These are phyloP conservation scores for Yoshiicerus persimilis DNA, from an alignment of 1,140 invertebrate genomes.

Conservation along the genomic window DNA sequence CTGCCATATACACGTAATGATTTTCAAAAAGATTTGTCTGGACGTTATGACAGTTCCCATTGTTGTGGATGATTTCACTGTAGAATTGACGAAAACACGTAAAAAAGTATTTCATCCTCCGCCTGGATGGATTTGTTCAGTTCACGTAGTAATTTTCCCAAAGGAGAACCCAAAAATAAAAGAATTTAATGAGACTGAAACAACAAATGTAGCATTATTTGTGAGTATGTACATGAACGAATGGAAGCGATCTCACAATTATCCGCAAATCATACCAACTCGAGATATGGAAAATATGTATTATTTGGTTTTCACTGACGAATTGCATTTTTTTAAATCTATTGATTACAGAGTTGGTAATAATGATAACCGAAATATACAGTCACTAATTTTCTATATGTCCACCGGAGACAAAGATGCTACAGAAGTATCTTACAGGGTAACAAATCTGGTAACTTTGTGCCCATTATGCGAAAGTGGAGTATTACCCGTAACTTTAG, in stretches of 20 bases:
- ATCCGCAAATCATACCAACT: not conserved
- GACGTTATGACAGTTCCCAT: not conserved
- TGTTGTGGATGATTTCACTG: not conserved
- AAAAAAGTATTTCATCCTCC: not conserved
- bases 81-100: not conserved
- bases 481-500: not conserved
- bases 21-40: not conserved
- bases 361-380: not conserved
- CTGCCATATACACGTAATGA: not conserved
- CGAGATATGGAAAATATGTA: not conserved
- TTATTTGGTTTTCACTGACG: not conserved
- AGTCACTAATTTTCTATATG: not conserved
- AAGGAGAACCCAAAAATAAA: not conserved
- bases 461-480: not conserved
- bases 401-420: not conserved
- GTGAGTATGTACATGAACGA: not conserved
- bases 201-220: too few species aligned
- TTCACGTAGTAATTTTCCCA: not conserved
- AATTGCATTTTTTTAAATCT: not conserved
- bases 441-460: not conserved
- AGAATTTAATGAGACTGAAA: not conserved
- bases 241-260: not conserved
- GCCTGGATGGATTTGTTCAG: not conserved
- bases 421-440: not conserved
- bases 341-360: too few species aligned